A percentile compares a stretch with the other conserved stretches of the same genome.
These are phyloP conservation scores for Herminia tarsipennalis DNA, from an alignment of 2,888 invertebrate species.

Conservation along the genomic window DNA sequence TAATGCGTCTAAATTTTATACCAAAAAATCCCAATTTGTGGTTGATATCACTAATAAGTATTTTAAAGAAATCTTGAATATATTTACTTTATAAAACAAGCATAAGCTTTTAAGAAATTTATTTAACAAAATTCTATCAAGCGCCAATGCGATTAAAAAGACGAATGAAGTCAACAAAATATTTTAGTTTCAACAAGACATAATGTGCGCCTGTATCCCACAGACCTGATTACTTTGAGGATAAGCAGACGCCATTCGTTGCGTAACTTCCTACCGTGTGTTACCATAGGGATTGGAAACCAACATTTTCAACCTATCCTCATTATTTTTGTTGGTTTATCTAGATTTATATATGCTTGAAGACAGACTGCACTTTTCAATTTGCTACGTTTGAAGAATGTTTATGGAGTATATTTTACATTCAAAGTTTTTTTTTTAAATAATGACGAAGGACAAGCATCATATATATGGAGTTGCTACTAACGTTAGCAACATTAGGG, in stretches of 20 bases:
- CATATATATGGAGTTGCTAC: no score
- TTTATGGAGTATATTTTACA: conserved; percentile 11
- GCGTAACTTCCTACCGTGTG: conserved; percentile 45
- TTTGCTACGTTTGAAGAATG: conserved; percentile 12
- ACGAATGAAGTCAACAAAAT: conserved; percentile 55
- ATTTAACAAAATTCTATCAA: conserved; percentile 39
- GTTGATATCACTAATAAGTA: no score
- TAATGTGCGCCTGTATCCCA: conserved; percentile 43
- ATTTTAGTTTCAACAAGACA: conserved; percentile 61
- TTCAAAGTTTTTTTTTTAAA: no score
- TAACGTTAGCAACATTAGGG: no score
- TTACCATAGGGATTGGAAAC: conserved; percentile 27
- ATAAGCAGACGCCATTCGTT: conserved; percentile 52
- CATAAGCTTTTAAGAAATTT: conserved; percentile 18
- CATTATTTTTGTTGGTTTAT: conserved; percentile 32
- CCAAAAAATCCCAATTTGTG: no score
- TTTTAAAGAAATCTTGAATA: no score
- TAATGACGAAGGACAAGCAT: no score
- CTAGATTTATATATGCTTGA: conserved; percentile 30
- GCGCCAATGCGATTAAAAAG: conserved; percentile 30
- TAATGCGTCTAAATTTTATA: no score
- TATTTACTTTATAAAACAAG: no score
- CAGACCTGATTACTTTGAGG: conserved; percentile 48
- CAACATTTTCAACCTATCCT: conserved; percentile 42
- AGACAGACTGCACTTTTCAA: conserved; percentile 17